Evolutionary conservation across 2,888 invertebrate genomes (phyloP), one percentile per base, ranked within the genome.

Genomic region (Pelosia muscerda): DNA sequence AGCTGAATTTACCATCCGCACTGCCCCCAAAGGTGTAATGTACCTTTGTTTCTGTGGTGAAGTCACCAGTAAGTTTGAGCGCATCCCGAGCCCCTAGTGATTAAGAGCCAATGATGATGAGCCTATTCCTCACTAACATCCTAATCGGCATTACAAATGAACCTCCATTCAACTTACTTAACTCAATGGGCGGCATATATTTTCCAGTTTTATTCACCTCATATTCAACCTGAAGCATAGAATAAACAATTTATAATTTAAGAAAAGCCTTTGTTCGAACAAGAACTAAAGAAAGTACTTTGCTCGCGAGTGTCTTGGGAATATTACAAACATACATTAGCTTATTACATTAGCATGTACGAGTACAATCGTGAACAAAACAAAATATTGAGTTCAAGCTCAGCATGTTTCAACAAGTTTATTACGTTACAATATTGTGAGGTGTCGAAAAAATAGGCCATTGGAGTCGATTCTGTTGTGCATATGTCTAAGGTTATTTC

Each of bases 281-380:
- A 56, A 69, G 59, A 62, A 66, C 65, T 60, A 56, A 72, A 70
- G 64, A 70, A 71, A 78, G 70, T 61, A 70, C 22, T 69, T 72
- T 64, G 34, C 65, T 73, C 54, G 22, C 59, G 59, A 68, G 58
- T 54, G 42, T 34, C n/a, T 63, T 13, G 64, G 53, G 34, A 53
- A 66, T 57, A 58, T 56, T 60, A 68, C 31, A 69, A 70, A 73
- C 34, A 72, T 72, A 72, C 74, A 74, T 81, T 74, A 74, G 65
- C 62, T 77, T 81, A 81, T 77, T 77, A 80, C 74, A 79, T 81
- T 78, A 78, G 38, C 69, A 79, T 77, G 69, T 63, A 26, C 26
- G 31, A 23, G 57, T 65, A 77, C 71, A 72, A 67, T 68, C 65
- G 59, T 64, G 65, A 78, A 74, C 71, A 74, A 76, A 71, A 69